These are phyloP conservation scores for Drosophila littoralis DNA, from an alignment of 1,140 invertebrate genomes.

Conservation along the genomic window DNA sequence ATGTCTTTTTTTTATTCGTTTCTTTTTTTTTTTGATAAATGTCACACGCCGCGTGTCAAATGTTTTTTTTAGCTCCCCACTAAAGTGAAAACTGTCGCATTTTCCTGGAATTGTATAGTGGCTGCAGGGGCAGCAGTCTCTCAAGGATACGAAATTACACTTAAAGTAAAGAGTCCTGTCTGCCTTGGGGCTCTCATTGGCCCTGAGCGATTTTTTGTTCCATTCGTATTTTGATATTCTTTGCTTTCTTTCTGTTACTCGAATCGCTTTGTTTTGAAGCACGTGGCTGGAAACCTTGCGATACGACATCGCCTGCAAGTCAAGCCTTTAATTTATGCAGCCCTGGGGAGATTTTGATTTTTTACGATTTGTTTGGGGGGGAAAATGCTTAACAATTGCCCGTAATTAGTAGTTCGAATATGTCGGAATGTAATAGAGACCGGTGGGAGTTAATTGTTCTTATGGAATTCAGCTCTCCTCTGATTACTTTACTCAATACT, in stretches of 20 bases:
- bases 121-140: constrained; percentile 56
- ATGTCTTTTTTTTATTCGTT: constrained; percentile 8
- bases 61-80: constrained; percentile 37
- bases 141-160: constrained; percentile 75
- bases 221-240: constrained; percentile 22
- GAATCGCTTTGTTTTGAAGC: constrained; percentile 28
- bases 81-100: constrained; percentile 63
- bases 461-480: not conserved
- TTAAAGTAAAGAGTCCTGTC: constrained; percentile 59
- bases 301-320: constrained; percentile 43
- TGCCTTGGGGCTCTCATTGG: constrained; percentile 62
- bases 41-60: constrained; percentile 72
- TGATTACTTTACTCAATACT: too few relatives aligned
- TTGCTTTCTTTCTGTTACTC: constrained; percentile 38
- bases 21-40: constrained; percentile 73
- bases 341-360: constrained; percentile 78
- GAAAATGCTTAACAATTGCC: constrained; percentile 45
- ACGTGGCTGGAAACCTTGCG: constrained; percentile 5
- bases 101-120: constrained; percentile 61
- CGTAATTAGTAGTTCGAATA: constrained; percentile 45
- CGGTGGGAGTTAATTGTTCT: constrained; percentile 31
- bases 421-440: constrained; percentile 51
- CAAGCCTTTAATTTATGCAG: constrained; percentile 83
- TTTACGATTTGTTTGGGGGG: constrained; percentile 15
- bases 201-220: constrained; percentile 79